These are phyloP conservation scores for Glaucopsyche alexis DNA, from an alignment of 2,888 invertebrate genomes.

Conservation along the genomic window DNA sequence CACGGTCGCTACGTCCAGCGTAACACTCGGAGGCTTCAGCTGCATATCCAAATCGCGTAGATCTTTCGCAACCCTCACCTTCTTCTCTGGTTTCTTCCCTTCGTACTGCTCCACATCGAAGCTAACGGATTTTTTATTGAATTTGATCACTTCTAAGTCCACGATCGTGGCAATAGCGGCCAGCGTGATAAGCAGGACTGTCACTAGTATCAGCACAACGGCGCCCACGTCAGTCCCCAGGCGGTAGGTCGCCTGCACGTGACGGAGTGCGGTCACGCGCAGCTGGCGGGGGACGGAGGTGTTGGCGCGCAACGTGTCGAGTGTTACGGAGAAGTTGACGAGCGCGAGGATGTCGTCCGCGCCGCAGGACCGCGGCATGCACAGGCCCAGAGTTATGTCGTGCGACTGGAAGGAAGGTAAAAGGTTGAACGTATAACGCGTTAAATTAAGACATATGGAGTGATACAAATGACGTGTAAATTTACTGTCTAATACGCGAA, in stretches of 20 bases:
- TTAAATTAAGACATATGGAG: no score
- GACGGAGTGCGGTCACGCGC: slow-evolving; percentile 54
- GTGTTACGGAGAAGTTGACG: slow-evolving; percentile 70
- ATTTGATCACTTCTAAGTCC: slow-evolving; percentile 62
- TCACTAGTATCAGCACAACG: slow-evolving; percentile 53
- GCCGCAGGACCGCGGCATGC: slow-evolving; percentile 70
- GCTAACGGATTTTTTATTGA: slow-evolving; percentile 54
- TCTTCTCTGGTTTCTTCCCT: slow-evolving; percentile 41
- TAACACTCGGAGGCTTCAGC: slow-evolving; percentile 59
- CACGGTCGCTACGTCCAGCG: slow-evolving; percentile 63
- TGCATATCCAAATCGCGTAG: slow-evolving; percentile 42
- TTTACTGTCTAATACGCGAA: no score
- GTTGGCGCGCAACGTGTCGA: slow-evolving; percentile 63
- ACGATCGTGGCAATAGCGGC: slow-evolving; percentile 66
- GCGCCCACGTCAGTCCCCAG: slow-evolving; percentile 55
- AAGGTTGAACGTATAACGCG: slow-evolving; percentile 9
- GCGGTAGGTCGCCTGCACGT: slow-evolving; percentile 52
- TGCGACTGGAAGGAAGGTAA: slow-evolving; percentile 55
- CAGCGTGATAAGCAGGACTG: slow-evolving; percentile 52
- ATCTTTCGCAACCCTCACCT: slow-evolving; percentile 42
- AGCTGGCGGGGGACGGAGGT: slow-evolving; percentile 58
- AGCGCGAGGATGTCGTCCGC: slow-evolving; percentile 65
- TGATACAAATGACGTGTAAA: no score
- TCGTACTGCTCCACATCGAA: slow-evolving; percentile 65
- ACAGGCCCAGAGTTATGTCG: slow-evolving; percentile 64